phyloP scores from a whole-genome alignment of 2,113 vertebrate genomes.

The Sylvilagus bachmani region DNA sequence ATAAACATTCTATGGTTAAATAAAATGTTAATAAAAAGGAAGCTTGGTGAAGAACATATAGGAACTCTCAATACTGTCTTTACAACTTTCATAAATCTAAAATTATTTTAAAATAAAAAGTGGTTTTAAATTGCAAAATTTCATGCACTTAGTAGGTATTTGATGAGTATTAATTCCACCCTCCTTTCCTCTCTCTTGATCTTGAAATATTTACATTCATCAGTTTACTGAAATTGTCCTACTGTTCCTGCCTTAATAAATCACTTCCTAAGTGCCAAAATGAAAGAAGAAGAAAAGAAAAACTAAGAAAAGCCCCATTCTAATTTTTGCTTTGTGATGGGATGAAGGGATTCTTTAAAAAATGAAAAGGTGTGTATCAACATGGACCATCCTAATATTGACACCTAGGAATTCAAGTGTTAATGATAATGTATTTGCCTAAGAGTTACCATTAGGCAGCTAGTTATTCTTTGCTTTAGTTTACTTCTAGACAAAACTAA shows the following conservation, averaged over 20 bases:
- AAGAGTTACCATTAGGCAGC: constrained; percentile 23
- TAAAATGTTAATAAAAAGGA: neutral
- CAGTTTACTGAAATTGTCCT: constrained; percentile 3
- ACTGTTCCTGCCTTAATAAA: constrained; percentile 5
- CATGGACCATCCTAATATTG: neutral
- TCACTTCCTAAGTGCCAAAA: neutral
- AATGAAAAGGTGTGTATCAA: neutral
- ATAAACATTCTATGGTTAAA: neutral
- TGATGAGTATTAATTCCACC: neutral
- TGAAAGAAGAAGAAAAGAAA: neutral
- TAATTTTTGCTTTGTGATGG: constrained; percentile 30
- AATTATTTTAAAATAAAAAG: constrained; percentile 15
- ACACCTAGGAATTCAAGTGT: neutral
- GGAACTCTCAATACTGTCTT: neutral
- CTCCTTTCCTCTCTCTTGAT: neutral
- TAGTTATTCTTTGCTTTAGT: constrained; percentile 39
- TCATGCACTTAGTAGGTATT: neutral
- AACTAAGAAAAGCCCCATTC: neutral
- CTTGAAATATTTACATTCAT: constrained; percentile 31
- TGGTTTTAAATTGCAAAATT: neutral
- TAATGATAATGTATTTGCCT: neutral
- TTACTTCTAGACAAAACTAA: constrained; percentile 74
- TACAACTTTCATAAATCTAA: neutral
- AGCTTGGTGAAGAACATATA: neutral
- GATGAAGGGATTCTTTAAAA: constrained; percentile 10